Base-by-base conservation (phyloP, 2,797 vertebrate species). In the Ctenopoma kingsleyae region DNA sequence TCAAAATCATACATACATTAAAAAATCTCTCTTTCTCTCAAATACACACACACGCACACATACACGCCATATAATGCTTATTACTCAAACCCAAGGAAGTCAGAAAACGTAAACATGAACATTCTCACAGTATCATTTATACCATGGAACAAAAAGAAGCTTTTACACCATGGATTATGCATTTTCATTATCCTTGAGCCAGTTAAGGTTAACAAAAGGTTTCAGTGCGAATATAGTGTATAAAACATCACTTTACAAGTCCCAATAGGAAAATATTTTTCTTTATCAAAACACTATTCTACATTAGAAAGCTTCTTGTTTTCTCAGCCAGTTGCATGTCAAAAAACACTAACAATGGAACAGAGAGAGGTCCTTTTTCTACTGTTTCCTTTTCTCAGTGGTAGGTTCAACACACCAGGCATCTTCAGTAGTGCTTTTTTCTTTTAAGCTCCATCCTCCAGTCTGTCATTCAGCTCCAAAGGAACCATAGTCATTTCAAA, bases 101-200 rank as follows among this genome's bases (percentile, higher is more conserved):
- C 9, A 58, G 16, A 74, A 82, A 80, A 82, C 88, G 79, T 91
- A 88, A 91, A 90, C 87, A 67, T n/a, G 8, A 67, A 71, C 48
- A 71, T 68, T 87, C 83, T 94, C 94, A 94, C 92, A 94, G 91
- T 93, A 76, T 91, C 70, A 78, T 75, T 85, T 78, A 76, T 74
- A 82, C 89, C 76, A 87, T 80, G 80, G 83, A 74, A 85, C 55
- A 78, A 84, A 63, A 58, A 65, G 13, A 83, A 75, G 70, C 70
- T 76, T 87, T 84, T 54, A 72, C 71, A 84, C 80, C 83, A 84
- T 82, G 78, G 86, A 85, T 53, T 72, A 87, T 77, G 44, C 43
- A n/a, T 71, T 83, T 83, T 80, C 70, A 66, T 84, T 70, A 76
- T 89, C 67, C 51, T 78, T 91, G 91, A 93, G 91, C 88, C 90